Evolutionary conservation across 2,888 invertebrate genomes (phyloP).

Genomic region (Mesoligia furuncula): DNA sequence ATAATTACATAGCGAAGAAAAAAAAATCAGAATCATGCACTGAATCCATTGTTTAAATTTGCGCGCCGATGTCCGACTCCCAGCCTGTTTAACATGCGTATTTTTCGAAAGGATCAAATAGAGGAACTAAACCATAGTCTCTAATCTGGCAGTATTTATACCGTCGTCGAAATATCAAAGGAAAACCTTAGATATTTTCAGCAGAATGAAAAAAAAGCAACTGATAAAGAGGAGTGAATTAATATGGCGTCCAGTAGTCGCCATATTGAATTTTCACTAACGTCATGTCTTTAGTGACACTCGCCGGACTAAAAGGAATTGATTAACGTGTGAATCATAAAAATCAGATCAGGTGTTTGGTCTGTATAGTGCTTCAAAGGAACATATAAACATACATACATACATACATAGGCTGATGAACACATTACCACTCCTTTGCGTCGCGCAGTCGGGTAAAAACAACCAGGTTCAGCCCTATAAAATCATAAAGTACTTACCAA

Average conservation of each 20-base stretch:
- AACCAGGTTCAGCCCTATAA: neutral
- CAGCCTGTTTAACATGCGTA: neutral
- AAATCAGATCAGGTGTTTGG: too few species aligned
- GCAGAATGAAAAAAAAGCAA: neutral
- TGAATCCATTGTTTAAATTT: neutral
- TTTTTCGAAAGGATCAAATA: neutral
- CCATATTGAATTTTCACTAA: too few species aligned
- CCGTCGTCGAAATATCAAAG: neutral
- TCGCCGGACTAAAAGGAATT: too few species aligned
- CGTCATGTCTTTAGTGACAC: too few species aligned
- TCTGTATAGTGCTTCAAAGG: too few species aligned
- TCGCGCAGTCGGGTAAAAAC: too few species aligned
- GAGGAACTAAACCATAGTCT: neutral
- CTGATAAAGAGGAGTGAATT: too few species aligned
- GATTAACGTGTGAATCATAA: too few species aligned
- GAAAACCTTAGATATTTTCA: neutral
- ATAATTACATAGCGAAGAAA: neutral
- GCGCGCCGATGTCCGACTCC: neutral
- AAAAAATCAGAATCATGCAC: neutral
- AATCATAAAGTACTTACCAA: neutral
- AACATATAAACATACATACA: too few species aligned
- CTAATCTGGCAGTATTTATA: neutral
- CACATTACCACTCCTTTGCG: too few species aligned
- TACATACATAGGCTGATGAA: too few species aligned
- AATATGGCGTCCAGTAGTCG: too few species aligned